These are phyloP conservation scores for Celastrina argiolus DNA, from an alignment of 2,888 invertebrate species.

Conservation along the genomic window DNA sequence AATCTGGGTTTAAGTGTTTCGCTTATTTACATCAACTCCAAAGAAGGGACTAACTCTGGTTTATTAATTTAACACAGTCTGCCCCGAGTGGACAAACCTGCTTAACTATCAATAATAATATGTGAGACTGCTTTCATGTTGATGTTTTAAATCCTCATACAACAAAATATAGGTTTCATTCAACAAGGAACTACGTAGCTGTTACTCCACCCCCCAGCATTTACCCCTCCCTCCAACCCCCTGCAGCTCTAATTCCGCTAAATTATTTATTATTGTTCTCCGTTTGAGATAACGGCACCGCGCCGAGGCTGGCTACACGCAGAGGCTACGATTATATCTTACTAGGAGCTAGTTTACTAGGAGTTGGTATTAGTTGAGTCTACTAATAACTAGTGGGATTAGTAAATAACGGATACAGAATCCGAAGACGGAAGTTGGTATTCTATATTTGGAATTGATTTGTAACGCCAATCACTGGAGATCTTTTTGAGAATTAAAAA, in stretches of 20 bases:
- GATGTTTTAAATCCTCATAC: too few species aligned
- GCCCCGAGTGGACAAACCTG: too few species aligned
- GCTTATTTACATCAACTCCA: too few species aligned
- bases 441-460: neutral
- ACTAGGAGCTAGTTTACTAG: neutral
- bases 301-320: conserved; percentile 11
- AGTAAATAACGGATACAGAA: neutral
- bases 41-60: too few species aligned
- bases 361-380: neutral
- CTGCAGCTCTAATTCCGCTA: conserved; percentile 27
- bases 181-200: neutral
- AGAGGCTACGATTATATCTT: neutral
- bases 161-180: too few species aligned
- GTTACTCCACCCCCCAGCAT: neutral
- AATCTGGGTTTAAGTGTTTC: too few species aligned
- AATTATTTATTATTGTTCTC: conserved; percentile 25
- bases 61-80: too few species aligned
- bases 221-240: neutral
- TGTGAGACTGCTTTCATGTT: too few species aligned
- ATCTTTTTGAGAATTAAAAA: neutral
- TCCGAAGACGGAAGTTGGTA: neutral
- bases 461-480: neutral
- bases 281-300: conserved; percentile 27
- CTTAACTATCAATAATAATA: too few species aligned
- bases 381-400: neutral